phyloP scores from a whole-genome alignment of 1,140 invertebrate genomes.

The Ceratina japonica region DNA sequence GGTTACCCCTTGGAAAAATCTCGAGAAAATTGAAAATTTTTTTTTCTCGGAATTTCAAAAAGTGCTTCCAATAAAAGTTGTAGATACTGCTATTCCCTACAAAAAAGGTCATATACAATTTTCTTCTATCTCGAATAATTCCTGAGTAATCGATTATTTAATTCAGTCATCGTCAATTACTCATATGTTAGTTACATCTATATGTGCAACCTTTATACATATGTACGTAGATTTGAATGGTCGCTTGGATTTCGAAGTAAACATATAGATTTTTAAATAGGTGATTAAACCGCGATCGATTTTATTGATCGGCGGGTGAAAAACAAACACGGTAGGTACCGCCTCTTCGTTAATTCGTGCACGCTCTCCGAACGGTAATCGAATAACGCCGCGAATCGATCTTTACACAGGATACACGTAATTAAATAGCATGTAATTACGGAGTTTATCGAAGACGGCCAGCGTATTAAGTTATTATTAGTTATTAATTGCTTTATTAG shows the following conservation, averaged over 20 bases:
- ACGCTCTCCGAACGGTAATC: constrained; percentile 61
- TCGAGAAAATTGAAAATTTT: too few species aligned
- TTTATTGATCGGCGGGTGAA: constrained; percentile 41
- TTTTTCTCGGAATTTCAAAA: too few species aligned
- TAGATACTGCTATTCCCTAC: too few species aligned
- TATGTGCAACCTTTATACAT: too few species aligned
- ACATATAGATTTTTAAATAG: constrained; percentile 3
- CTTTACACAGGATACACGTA: constrained; percentile 59
- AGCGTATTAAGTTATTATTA: constrained; percentile 65
- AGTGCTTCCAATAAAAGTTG: too few species aligned
- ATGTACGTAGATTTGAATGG: neutral
- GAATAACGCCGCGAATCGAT: constrained; percentile 67
- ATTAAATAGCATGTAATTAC: constrained; percentile 70
- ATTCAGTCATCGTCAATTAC: too few species aligned
- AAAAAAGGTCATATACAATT: too few species aligned
- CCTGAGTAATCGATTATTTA: too few species aligned
- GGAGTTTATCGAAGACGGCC: constrained; percentile 39
- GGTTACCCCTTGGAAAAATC: too few species aligned
- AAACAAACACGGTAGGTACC: constrained; percentile 58
- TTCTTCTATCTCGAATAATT: too few species aligned
- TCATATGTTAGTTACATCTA: too few species aligned
- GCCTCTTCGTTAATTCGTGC: constrained; percentile 54
- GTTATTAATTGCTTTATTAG: constrained; percentile 71
- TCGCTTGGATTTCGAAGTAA: neutral
- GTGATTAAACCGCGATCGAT: constrained; percentile 43